Evolutionary conservation across 1,140 invertebrate species (phyloP).

Genomic region (Ostrea denselamellosa): DNA sequence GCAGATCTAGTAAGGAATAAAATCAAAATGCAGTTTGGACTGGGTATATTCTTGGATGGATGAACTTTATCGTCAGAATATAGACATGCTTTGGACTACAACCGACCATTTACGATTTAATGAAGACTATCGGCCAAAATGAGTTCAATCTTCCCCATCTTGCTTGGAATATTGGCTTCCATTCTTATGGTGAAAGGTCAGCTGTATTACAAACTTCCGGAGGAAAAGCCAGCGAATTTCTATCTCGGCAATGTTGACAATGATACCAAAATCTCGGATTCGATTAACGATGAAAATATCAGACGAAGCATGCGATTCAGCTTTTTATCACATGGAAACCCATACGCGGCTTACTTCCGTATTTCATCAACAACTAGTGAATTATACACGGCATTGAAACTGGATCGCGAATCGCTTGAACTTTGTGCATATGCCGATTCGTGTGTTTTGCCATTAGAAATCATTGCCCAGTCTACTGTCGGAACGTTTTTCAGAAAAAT

Average conservation of each 20-base stretch:
- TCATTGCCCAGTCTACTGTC: slow-evolving; percentile 62
- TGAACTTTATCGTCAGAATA: background rate
- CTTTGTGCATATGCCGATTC: slow-evolving; percentile 56
- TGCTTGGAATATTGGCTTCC: slow-evolving; percentile 1
- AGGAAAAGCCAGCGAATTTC: slow-evolving; percentile 11
- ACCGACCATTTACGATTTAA: background rate
- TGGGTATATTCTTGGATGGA: background rate
- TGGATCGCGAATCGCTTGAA: slow-evolving; percentile 55
- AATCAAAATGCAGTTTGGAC: background rate
- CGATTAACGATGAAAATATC: slow-evolving; percentile 75
- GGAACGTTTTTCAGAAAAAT: slow-evolving; percentile 78
- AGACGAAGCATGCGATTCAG: slow-evolving; percentile 90
- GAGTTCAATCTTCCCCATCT: background rate
- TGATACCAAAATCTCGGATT: slow-evolving; percentile 28
- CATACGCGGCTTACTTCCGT: slow-evolving; percentile 86
- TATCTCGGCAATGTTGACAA: slow-evolving; percentile 49
- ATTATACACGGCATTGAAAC: slow-evolving; percentile 34
- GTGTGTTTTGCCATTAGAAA: slow-evolving; percentile 61
- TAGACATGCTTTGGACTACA: background rate
- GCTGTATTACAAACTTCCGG: slow-evolving; percentile 41
- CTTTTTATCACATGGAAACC: slow-evolving; percentile 88
- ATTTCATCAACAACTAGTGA: slow-evolving; percentile 43
- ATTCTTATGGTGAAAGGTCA: background rate
- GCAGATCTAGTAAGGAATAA: background rate
- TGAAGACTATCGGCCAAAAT: slow-evolving; percentile 21